phyloP scores from a whole-genome alignment of 2,888 invertebrate genomes.

The Ophonus ardosiacus region DNA sequence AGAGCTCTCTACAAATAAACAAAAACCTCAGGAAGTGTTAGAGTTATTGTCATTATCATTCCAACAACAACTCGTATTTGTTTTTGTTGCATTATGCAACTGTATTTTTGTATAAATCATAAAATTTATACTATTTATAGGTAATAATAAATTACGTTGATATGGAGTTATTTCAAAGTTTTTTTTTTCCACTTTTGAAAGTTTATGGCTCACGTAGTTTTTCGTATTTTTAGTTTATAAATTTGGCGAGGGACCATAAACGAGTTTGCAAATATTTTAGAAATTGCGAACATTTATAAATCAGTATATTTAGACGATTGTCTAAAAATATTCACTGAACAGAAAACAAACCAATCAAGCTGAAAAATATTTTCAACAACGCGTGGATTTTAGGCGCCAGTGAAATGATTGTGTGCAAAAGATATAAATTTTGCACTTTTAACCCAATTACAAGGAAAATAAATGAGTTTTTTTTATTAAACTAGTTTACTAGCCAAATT shows the following conservation, averaged over 20 bases:
- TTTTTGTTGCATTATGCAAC: neutral
- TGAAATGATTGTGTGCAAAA: neutral
- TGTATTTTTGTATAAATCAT: neutral
- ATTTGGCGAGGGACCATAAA: conserved; percentile 1
- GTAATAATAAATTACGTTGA: neutral
- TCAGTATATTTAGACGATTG: conserved; percentile 15
- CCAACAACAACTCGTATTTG: neutral
- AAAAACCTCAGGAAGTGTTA: conserved; percentile 6
- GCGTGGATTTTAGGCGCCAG: neutral
- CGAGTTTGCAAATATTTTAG: conserved; percentile 10
- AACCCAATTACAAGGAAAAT: neutral
- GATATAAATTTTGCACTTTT: neutral
- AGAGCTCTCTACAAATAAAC: conserved; percentile 37
- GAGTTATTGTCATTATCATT: conserved; percentile 6
- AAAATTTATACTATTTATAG: neutral
- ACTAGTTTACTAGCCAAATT: neutral
- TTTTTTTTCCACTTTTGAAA: neutral
- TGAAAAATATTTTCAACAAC: neutral
- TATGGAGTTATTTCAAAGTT: neutral
- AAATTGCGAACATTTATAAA: conserved; percentile 4
- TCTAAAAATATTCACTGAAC: conserved; percentile 8
- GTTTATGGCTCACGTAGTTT: neutral
- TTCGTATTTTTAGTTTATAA: neutral
- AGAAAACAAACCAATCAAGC: conserved; percentile 3
- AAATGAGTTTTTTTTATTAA: neutral